Base-by-base conservation (phyloP, 2,797 vertebrate species). In the Coilia nasus region DNA sequence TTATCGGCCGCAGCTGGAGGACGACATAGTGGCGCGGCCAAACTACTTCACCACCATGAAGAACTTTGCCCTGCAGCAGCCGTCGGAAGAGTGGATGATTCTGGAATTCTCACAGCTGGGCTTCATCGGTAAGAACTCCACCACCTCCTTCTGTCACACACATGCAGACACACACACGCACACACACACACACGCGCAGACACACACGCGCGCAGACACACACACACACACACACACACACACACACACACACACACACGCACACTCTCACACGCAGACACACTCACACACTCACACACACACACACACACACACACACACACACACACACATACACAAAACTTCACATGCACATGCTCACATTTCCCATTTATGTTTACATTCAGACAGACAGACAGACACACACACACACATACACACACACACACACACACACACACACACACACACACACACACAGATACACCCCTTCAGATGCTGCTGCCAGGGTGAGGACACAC, bases 21-120 rank as follows among this genome's bases (percentile, higher is more conserved):
- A 99, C 2, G 98, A 99, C 90, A 99, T 99, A 2, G 96, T 99
- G n/a, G 98, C 98, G 88, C 98, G 97, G 90, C 98, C 98, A 54
- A 98, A 98, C 95, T 99, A 96, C 95, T 97, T 99, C 94, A 98
- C 97, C 93, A 99, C 98, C 50, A 99, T 99, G 98, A 99, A 98
- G 96, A 99, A 99, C 95, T 99, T 99, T 80, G 98, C 98, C 3
- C 93, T 99, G 86, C 98, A 99, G 95, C 98, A 99, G 92, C 98
- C 98, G 0, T 97, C 96, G 0, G 98, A 99, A 90, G 98, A 99
- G 87, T 99, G 98, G 98, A 99, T 99, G 98, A 99, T 99, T 93
- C 94, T 99, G 87, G 98, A 99, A 91, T 99, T 99, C 87, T 99
- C 98, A 57, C 98, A 99, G 94, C 96, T 99, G 87, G 98, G 98